Conservation (phyloP, 2,888 invertebrate species). For the Geophilus truncorum region DNA sequence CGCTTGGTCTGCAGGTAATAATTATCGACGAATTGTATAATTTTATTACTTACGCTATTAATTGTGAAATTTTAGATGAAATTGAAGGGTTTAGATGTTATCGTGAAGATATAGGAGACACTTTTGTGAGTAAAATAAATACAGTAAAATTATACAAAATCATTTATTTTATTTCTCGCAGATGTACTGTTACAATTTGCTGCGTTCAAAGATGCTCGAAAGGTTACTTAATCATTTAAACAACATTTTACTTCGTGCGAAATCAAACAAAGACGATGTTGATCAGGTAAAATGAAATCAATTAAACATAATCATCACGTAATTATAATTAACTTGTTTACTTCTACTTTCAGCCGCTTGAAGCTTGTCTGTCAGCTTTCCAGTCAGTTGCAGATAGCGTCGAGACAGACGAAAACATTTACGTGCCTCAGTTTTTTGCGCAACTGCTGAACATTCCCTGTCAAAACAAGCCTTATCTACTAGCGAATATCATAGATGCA, state of each 20-base stretch:
- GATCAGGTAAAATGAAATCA: background rate
- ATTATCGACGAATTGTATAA: too few relatives aligned
- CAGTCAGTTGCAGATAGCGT: constrained; percentile 57
- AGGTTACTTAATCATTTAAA: constrained; percentile 63
- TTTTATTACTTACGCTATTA: background rate
- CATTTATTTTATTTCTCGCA: constrained; percentile 45
- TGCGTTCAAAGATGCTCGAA: constrained; percentile 65
- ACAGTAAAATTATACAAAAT: background rate
- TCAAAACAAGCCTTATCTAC: constrained; percentile 58
- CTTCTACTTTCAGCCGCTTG: constrained; percentile 53
- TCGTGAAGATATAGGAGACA: constrained; percentile 78
- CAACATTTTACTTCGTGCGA: constrained; percentile 53
- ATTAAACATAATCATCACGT: background rate
- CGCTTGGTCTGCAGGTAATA: constrained; percentile 48
- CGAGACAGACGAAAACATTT: constrained; percentile 56
- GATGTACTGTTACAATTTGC: constrained; percentile 80
- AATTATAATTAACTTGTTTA: background rate
- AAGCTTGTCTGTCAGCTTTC: constrained; percentile 63
- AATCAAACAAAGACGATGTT: background rate
- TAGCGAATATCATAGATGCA: constrained; percentile 69
- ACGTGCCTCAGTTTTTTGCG: constrained; percentile 58
- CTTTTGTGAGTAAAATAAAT: constrained; percentile 57
- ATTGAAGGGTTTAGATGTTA: constrained; percentile 80
- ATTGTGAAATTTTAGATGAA: constrained; percentile 58
- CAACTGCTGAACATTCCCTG: constrained; percentile 60